phyloP scores from a whole-genome alignment of 2,888 invertebrate genomes.

The Himalopsyche kuldschensis region DNA sequence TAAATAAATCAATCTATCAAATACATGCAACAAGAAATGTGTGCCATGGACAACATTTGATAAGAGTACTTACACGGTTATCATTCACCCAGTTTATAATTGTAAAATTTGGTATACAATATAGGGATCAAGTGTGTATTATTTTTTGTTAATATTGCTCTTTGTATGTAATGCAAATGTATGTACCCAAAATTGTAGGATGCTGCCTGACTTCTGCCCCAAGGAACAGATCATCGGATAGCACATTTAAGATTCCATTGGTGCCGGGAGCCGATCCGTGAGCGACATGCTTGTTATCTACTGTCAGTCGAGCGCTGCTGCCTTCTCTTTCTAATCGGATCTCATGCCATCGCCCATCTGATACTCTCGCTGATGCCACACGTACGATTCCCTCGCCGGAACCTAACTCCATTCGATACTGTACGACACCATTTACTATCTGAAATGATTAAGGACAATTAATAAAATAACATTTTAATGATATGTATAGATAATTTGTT shows the following conservation, averaged over 20 bases:
- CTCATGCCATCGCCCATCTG: constrained; percentile 48
- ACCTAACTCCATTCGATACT: constrained; percentile 90
- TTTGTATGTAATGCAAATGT: not conserved
- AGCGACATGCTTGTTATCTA: constrained; percentile 74
- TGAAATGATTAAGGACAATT: constrained; percentile 43
- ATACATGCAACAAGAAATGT: too few species aligned
- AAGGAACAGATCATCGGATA: constrained; percentile 79
- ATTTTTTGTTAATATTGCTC: too few species aligned
- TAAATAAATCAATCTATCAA: not conserved
- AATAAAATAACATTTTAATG: not conserved
- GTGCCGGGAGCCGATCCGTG: constrained; percentile 78
- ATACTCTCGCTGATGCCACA: constrained; percentile 61
- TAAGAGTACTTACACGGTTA: too few species aligned
- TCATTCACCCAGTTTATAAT: too few species aligned
- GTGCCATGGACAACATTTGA: too few species aligned
- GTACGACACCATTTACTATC: constrained; percentile 80
- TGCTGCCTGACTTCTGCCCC: constrained; percentile 82
- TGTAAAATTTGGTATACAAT: too few species aligned
- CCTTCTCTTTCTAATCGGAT: constrained; percentile 72
- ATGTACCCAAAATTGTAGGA: constrained; percentile 65
- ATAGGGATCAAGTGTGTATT: too few species aligned
- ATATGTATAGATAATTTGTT: not conserved
- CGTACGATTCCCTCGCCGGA: constrained; percentile 85
- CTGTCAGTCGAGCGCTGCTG: constrained; percentile 74
- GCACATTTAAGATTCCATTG: constrained; percentile 83